Percentiles rank a stretch among this genome's conserved stretches.
Conservation (phyloP, 2,888 invertebrate genomes). For the Drosophila paracracens region DNA sequence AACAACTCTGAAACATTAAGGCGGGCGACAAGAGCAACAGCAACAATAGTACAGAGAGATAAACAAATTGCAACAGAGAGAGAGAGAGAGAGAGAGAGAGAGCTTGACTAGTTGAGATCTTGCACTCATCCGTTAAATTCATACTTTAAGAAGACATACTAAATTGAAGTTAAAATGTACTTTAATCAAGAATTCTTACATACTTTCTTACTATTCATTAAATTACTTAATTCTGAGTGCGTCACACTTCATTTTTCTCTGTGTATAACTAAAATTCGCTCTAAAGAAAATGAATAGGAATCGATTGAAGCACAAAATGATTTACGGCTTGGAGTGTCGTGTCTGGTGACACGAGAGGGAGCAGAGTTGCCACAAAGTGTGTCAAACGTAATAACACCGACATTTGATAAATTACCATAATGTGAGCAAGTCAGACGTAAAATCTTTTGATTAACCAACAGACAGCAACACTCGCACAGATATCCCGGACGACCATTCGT, state of each 20-base stretch:
- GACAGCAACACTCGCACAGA: conserved; percentile 20
- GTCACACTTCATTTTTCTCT: not conserved
- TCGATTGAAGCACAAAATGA: conserved; percentile 60
- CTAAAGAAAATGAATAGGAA: conserved; percentile 46
- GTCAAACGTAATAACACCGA: conserved; percentile 34
- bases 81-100: not conserved
- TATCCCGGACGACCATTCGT: conserved; percentile 43
- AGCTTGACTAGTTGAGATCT: not conserved
- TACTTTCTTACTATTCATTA: not conserved
- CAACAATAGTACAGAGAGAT: conserved; percentile 1
- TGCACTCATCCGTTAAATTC: not conserved
- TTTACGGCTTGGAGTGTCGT: conserved; percentile 55
- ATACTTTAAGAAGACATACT: no score
- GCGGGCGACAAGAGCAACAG: conserved; percentile 1
- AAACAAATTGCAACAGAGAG: not conserved
- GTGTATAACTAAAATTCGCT: conserved; percentile 18
- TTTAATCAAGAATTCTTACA: not conserved
- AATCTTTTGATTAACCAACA: conserved; percentile 77
- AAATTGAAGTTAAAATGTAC: not conserved
- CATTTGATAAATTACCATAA: conserved; percentile 80
- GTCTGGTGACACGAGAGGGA: conserved; percentile 31
- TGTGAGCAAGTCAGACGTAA: conserved; percentile 75
- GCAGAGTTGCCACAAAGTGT: conserved; percentile 52
- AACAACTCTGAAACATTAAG: conserved; percentile 14
- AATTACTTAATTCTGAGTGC: no score